phyloP scores from a whole-genome alignment of 2,113 vertebrate species.

The Poeciliopsis prolifica region DNA sequence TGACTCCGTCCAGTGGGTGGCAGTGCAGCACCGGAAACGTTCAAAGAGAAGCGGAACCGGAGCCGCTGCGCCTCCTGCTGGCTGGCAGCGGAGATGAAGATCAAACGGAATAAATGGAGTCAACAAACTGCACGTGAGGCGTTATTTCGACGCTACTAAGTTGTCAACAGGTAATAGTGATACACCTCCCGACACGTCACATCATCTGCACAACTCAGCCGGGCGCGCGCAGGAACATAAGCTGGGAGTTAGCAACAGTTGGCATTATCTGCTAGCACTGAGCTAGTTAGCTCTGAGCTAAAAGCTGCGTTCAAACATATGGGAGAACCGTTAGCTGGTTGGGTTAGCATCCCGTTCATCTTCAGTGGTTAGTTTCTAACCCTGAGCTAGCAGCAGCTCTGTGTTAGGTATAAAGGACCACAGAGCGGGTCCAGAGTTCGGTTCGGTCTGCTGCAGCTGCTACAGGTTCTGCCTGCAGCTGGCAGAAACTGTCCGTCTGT shows the following conservation, averaged over 20 bases:
- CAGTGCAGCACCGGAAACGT: not conserved
- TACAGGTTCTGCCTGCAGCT: no score
- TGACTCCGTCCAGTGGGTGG: not conserved
- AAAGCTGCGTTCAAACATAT: not conserved
- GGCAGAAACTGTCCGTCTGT: not conserved
- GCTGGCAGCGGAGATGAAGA: constrained; percentile 3
- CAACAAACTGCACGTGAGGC: constrained; percentile 25
- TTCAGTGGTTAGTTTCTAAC: not conserved
- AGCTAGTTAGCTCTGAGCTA: constrained; percentile 16
- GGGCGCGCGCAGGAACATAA: not conserved
- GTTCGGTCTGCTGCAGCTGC: not conserved
- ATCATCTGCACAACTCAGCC: not conserved
- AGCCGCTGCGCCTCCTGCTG: constrained; percentile 15
- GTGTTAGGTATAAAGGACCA: not conserved
- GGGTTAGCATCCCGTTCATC: not conserved
- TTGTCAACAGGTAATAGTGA: constrained; percentile 30
- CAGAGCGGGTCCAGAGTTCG: not conserved
- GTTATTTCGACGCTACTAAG: not conserved
- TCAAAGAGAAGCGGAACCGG: not conserved
- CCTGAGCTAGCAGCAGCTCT: not conserved
- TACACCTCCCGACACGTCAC: not conserved
- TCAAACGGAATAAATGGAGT: constrained; percentile 46
- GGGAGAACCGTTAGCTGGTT: not conserved
- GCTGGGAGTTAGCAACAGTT: constrained; percentile 56
- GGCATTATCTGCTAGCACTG: not conserved